Evolutionary conservation across 2,113 vertebrate species (phyloP).

Genomic region (Nansenia antarctica): DNA sequence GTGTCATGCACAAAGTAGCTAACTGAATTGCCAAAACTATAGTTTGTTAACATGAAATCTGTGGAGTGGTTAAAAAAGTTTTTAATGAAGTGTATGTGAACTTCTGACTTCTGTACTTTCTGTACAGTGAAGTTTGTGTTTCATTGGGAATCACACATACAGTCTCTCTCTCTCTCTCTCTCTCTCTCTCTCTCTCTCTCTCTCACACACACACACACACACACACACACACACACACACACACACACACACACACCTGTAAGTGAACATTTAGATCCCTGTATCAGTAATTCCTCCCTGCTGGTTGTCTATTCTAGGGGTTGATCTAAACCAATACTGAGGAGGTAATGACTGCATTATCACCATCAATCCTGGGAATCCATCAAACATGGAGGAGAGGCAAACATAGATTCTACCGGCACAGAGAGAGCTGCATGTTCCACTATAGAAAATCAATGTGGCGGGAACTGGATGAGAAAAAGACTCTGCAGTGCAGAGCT

Average conservation of each 20-base stretch:
- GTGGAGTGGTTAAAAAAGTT: no score
- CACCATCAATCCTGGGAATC: slow-evolving; percentile 61
- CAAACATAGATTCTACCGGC: slow-evolving; percentile 36
- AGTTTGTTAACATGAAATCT: no score
- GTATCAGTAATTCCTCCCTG: slow-evolving; percentile 30
- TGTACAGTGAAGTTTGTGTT: no score
- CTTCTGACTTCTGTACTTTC: no score
- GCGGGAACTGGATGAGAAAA: slow-evolving; percentile 50
- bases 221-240: background rate
- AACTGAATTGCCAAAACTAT: no score
- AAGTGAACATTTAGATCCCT: slow-evolving; percentile 13
- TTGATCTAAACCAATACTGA: slow-evolving; percentile 50
- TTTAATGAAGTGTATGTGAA: no score
- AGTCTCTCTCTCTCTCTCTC: no score
- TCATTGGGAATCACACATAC: no score
- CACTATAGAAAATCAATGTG: slow-evolving; percentile 57
- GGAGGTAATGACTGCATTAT: slow-evolving; percentile 60
- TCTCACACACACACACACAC: background rate
- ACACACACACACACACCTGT: background rate
- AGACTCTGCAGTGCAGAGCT: slow-evolving; percentile 32
- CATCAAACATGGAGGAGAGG: slow-evolving; percentile 55
- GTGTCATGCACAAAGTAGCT: no score
- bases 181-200: background rate
- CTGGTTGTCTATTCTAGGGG: slow-evolving; percentile 34
- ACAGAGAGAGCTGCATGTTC: slow-evolving; percentile 52